These are phyloP conservation scores for Spodoptera frugiperda DNA, from an alignment of 1,140 invertebrate genomes.

Conservation along the genomic window DNA sequence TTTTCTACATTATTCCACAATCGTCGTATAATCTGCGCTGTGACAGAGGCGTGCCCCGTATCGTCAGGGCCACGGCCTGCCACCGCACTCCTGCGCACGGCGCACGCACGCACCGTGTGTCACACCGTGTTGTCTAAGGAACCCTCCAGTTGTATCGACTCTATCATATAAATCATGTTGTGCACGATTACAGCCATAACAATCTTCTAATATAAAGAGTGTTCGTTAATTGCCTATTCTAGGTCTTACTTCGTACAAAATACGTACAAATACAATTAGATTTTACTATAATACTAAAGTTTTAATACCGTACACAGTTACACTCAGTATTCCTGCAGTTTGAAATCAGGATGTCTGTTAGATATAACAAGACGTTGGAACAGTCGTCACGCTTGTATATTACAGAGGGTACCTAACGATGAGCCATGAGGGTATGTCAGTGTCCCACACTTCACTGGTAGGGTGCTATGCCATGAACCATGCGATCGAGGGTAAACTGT, in stretches of 20 bases:
- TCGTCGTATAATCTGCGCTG: conserved; percentile 13
- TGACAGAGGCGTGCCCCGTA: conserved; percentile 27
- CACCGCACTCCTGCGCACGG: conserved; percentile 3
- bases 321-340: too few relatives aligned
- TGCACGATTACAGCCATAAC: background rate
- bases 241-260: too few relatives aligned
- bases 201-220: too few relatives aligned
- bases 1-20: too few relatives aligned
- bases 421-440: background rate
- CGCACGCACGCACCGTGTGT: background rate
- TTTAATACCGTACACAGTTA: too few relatives aligned
- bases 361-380: background rate
- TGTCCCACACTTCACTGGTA: conserved; percentile 12
- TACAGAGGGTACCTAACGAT: background rate
- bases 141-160: conserved; percentile 2
- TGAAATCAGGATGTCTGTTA: too few relatives aligned
- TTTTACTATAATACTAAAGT: too few relatives aligned
- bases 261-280: too few relatives aligned
- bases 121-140: conserved; percentile 14
- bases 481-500: background rate
- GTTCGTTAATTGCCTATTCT: too few relatives aligned
- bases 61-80: conserved; percentile 28
- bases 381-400: background rate
- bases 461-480: conserved; percentile 7
- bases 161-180: background rate